Evolutionary conservation across 2,888 invertebrate species (phyloP).

Genomic region (Carterocephalus palaemon): DNA sequence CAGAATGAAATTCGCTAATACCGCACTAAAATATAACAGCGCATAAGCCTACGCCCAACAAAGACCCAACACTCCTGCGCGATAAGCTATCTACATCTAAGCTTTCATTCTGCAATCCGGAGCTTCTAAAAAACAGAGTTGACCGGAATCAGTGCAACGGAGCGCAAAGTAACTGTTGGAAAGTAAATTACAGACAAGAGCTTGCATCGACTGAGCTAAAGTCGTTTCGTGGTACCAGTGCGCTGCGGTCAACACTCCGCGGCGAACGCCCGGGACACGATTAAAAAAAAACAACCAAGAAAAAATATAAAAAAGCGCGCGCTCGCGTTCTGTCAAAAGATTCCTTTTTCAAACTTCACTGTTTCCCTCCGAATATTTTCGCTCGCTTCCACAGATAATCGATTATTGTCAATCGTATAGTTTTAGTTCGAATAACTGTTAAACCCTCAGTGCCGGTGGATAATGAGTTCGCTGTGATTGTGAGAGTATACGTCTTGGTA

Average conservation of each 20-base stretch:
- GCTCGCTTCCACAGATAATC: slow-evolving; percentile 27
- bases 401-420: slow-evolving; percentile 47
- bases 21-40: no score
- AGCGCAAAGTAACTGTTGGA: slow-evolving; percentile 76
- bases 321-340: slow-evolving; percentile 59
- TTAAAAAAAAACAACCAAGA: slow-evolving; percentile 42
- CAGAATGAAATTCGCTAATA: no score
- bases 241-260: slow-evolving; percentile 65
- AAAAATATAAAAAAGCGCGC: slow-evolving; percentile 63
- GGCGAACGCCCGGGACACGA: slow-evolving; percentile 47
- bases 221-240: slow-evolving; percentile 47
- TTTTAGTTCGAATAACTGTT: slow-evolving; percentile 70
- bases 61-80: slow-evolving; percentile 36
- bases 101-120: slow-evolving; percentile 36
- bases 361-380: slow-evolving; percentile 32
- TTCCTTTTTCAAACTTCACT: slow-evolving; percentile 36
- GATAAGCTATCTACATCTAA: slow-evolving; percentile 46
- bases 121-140: slow-evolving; percentile 38
- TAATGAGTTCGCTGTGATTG: slow-evolving; percentile 74
- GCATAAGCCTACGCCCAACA: slow-evolving; percentile 18
- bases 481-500: slow-evolving; percentile 58
- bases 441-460: slow-evolving; percentile 64
- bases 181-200: slow-evolving; percentile 65
- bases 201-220: slow-evolving; percentile 55
- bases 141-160: slow-evolving; percentile 71